Evolutionary conservation across 2,888 invertebrate species (phyloP).

Genomic region (Amorpha juglandis): DNA sequence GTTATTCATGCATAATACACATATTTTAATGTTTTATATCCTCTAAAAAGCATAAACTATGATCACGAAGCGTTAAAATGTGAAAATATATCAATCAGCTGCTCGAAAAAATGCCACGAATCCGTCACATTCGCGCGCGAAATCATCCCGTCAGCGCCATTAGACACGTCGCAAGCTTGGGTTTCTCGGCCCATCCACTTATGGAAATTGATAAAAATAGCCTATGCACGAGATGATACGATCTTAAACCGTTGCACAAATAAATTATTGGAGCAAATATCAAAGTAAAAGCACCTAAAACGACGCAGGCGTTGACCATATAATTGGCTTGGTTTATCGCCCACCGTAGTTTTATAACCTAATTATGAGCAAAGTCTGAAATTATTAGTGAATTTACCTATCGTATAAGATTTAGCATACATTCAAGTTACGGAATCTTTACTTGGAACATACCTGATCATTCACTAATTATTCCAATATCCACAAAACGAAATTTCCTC

Average conservation of each 20-base stretch:
- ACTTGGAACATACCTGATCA: constrained; percentile 75
- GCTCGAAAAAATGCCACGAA: constrained; percentile 83
- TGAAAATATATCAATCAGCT: constrained; percentile 67
- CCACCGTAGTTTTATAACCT: constrained; percentile 79
- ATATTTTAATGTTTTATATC: constrained; percentile 49
- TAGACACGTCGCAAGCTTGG: constrained; percentile 84
- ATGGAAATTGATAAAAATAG: constrained; percentile 82
- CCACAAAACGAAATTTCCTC: constrained; percentile 64
- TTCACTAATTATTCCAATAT: constrained; percentile 76
- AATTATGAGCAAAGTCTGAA: constrained; percentile 60
- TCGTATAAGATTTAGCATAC: constrained; percentile 42
- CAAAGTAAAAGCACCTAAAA: constrained; percentile 48
- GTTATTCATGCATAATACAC: constrained; percentile 42
- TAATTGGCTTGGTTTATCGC: constrained; percentile 79
- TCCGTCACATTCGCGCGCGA: constrained; percentile 84
- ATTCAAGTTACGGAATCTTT: constrained; percentile 45
- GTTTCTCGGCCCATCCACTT: constrained; percentile 78
- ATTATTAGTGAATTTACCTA: constrained; percentile 38
- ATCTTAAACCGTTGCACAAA: constrained; percentile 48
- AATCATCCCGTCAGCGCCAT: constrained; percentile 83
- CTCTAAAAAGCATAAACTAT: constrained; percentile 56
- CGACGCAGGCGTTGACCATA: constrained; percentile 60
- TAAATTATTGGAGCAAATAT: constrained; percentile 47
- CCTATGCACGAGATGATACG: constrained; percentile 56
- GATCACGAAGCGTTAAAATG: constrained; percentile 50